phyloP scores from a whole-genome alignment of 1,140 invertebrate species.

The Orchestia grillus region DNA sequence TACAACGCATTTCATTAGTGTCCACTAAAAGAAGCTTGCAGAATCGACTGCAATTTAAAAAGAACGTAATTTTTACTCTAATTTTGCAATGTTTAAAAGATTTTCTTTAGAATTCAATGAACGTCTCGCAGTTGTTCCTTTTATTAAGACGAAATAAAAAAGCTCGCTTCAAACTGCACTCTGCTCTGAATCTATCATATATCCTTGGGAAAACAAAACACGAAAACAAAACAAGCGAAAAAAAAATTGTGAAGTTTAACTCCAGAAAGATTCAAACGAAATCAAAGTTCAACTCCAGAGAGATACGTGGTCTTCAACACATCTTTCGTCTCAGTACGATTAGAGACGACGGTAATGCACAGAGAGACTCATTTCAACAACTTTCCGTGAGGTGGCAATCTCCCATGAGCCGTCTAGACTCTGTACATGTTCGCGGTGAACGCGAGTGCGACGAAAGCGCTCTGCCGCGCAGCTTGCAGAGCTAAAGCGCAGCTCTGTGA shows the following conservation, averaged over 20 bases:
- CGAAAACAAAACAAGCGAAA: background rate
- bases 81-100: background rate
- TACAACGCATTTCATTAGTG: background rate
- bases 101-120: background rate
- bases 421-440: background rate
- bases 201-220: background rate
- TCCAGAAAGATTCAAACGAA: background rate
- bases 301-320: background rate
- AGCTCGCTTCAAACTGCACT: background rate
- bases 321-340: background rate
- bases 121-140: background rate
- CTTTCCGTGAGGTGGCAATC: background rate
- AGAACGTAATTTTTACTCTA: background rate
- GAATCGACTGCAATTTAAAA: background rate
- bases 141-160: background rate
- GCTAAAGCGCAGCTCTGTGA: background rate
- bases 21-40: background rate
- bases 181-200: background rate
- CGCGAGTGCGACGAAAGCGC: background rate
- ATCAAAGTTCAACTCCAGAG: background rate
- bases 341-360: background rate
- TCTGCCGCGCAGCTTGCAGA: background rate
- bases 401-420: background rate
- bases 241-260: background rate
- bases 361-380: background rate